A percentile compares a stretch with the other conserved stretches of the same genome.
phyloP scores from a whole-genome alignment of 2,797 vertebrate genomes.

The Cichlasoma orientale region DNA sequence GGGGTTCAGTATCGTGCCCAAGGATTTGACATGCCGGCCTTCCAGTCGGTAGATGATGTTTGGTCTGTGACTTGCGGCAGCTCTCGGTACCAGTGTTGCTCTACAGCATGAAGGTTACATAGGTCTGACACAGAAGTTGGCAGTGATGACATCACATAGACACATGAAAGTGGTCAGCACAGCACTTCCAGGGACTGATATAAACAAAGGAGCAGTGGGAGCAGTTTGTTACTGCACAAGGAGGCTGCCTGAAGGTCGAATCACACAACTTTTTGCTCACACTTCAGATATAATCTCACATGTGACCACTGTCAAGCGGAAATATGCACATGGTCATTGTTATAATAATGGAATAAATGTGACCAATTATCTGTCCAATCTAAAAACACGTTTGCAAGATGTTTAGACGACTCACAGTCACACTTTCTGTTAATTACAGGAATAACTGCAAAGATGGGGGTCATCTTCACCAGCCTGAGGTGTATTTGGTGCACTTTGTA shows the following conservation, averaged over 20 bases:
- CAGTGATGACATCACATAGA: too few relatives aligned
- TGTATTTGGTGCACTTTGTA: too few relatives aligned
- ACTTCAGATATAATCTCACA: neutral
- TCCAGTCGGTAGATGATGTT: neutral
- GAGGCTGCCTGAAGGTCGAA: neutral
- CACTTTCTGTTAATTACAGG: too few relatives aligned
- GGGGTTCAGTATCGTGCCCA: neutral
- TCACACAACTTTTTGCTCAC: neutral
- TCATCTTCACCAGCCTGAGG: too few relatives aligned
- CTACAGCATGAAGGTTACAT: neutral
- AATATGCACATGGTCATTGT: neutral
- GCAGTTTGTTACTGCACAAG: neutral
- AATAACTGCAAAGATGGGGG: too few relatives aligned
- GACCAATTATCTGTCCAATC: neutral
- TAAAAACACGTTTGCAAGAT: neutral
- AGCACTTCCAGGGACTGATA: neutral
- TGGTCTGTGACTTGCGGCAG: neutral
- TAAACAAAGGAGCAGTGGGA: neutral
- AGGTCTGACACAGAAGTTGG: neutral
- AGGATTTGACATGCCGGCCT: neutral
- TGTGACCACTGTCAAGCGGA: neutral
- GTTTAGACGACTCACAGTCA: too few relatives aligned
- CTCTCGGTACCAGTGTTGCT: neutral
- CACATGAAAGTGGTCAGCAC: neutral
- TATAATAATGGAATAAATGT: neutral